Conservation (phyloP, 30 jellyfish, hydroid and myxozoan genomes). For the Clytia hemisphaerica region DNA sequence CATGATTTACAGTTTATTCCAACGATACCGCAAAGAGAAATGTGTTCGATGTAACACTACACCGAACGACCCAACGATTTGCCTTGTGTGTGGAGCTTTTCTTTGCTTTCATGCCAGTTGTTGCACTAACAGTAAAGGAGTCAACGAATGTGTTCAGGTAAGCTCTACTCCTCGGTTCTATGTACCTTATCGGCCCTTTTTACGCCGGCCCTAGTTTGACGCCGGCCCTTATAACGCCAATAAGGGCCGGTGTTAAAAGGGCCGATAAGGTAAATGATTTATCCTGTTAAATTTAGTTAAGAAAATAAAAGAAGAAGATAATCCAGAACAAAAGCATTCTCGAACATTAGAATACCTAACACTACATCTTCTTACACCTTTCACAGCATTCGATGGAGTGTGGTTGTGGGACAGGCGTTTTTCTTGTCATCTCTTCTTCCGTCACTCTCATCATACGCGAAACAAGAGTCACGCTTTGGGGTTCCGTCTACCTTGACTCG, state of each 20-base stretch:
- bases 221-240: too few relatives aligned
- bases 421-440: conserved; percentile 80
- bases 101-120: conserved; percentile 66
- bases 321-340: too few relatives aligned
- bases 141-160: conserved; percentile 87
- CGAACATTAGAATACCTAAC: neutral
- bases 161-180: too few relatives aligned
- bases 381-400: conserved; percentile 79
- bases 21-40: conserved; percentile 50
- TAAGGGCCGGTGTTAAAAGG: too few relatives aligned
- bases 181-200: too few relatives aligned
- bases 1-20: conserved; percentile 55
- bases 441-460: conserved; percentile 53
- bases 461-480: conserved; percentile 81
- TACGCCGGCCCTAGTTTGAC: too few relatives aligned
- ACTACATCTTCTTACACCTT: neutral
- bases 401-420: conserved; percentile 94
- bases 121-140: conserved; percentile 41
- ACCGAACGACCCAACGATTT: conserved; percentile 80
- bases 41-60: conserved; percentile 53
- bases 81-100: conserved; percentile 85
- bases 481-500: conserved; percentile 85
- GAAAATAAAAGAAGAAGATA: too few relatives aligned
- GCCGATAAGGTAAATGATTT: too few relatives aligned
- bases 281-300: too few relatives aligned